Percentiles rank a stretch among this genome's conserved stretches.
Evolutionary conservation across 2,888 invertebrate species (phyloP).

Genomic region (Plagodis pulveraria): DNA sequence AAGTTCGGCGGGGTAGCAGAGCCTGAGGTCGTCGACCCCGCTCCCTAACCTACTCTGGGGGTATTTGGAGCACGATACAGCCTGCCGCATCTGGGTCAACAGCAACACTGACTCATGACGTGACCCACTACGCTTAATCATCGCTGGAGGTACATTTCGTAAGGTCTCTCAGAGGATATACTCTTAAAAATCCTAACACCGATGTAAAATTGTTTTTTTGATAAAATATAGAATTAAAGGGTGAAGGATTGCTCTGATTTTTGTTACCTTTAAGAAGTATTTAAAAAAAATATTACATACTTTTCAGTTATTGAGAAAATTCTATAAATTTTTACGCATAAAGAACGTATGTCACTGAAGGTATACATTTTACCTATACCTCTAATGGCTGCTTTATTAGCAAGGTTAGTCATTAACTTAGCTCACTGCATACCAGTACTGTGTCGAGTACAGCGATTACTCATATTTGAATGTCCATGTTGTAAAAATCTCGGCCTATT

Average conservation of each 20-base stretch:
- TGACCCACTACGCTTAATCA: constrained; percentile 71
- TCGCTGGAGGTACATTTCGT: constrained; percentile 52
- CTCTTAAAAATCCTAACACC: not conserved
- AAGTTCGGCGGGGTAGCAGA: constrained; percentile 56
- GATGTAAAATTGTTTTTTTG: not conserved
- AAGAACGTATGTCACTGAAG: no score
- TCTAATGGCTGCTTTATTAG: not conserved
- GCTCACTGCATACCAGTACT: constrained; percentile 4
- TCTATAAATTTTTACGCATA: no score
- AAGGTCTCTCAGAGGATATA: constrained; percentile 47
- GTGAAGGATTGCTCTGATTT: no score
- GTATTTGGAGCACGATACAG: constrained; percentile 79
- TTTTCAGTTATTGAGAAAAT: not conserved
- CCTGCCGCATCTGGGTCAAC: constrained; percentile 77
- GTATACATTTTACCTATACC: no score
- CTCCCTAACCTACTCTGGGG: constrained; percentile 79
- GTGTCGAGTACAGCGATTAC: constrained; percentile 33
- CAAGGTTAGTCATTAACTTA: constrained; percentile 32
- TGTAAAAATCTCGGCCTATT: constrained; percentile 42
- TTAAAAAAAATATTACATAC: not conserved
- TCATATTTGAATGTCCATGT: constrained; percentile 39
- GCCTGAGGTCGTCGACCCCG: constrained; percentile 72
- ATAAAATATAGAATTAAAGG: no score
- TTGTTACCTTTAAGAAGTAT: no score
- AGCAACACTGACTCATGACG: constrained; percentile 66